Evolutionary conservation across 2,797 vertebrate genomes (phyloP).

Genomic region (Neomorphus geoffroyi): DNA sequence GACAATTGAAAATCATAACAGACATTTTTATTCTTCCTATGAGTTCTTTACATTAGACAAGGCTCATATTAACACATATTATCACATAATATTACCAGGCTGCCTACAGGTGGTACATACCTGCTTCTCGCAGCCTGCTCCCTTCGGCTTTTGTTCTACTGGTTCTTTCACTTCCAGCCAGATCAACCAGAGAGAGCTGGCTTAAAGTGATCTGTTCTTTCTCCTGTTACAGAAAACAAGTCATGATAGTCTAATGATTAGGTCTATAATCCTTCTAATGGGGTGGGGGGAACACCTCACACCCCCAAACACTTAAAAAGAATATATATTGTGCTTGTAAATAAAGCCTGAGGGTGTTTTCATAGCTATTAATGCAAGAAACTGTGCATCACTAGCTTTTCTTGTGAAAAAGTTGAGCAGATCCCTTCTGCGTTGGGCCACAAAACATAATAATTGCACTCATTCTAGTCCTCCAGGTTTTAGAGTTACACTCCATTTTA

Average conservation of each 20-base stretch:
- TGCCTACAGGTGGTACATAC: conserved; percentile 60
- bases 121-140: conserved; percentile 91
- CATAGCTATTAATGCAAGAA: neutral
- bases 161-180: conserved; percentile 96
- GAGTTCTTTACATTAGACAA: neutral
- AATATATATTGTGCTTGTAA: accelerated
- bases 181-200: conserved; percentile 93
- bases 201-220: conserved; percentile 90
- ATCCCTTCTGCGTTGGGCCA: neutral
- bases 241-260: neutral
- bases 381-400: neutral
- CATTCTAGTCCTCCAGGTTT: neutral
- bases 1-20: neutral
- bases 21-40: neutral
- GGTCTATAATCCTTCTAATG: accelerated
- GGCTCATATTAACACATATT: accelerated
- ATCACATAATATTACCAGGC: neutral
- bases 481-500: neutral
- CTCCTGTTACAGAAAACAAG: conserved; percentile 77
- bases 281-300: accelerated
- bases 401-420: neutral
- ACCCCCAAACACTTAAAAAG: neutral
- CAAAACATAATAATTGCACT: accelerated
- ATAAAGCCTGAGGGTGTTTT: accelerated
- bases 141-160: conserved; percentile 94